These are phyloP conservation scores for Drosophila quinaria DNA, from an alignment of 2,888 invertebrate genomes.

Conservation along the genomic window DNA sequence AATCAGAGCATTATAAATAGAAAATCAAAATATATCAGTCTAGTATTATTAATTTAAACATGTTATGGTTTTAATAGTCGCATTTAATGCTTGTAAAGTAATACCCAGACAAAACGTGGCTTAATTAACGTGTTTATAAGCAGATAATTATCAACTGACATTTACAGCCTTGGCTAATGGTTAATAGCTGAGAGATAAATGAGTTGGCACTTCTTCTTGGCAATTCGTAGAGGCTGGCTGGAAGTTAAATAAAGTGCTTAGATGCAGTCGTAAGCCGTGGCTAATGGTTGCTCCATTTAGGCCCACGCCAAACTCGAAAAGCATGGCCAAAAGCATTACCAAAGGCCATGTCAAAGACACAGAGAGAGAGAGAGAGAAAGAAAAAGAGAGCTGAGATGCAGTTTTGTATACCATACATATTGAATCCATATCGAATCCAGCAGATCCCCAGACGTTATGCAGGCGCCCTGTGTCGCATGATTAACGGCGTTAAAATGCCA, in stretches of 20 bases:
- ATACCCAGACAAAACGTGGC: neutral
- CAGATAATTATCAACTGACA: constrained; percentile 19
- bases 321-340: constrained; percentile 32
- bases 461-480: constrained; percentile 83
- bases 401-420: neutral
- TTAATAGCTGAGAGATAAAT: constrained; percentile 25
- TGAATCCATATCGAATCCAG: constrained; percentile 43
- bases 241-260: constrained; percentile 72
- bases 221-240: neutral
- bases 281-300: constrained; percentile 71
- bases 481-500: constrained; percentile 85
- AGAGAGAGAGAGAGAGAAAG: neutral
- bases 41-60: too few relatives aligned
- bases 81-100: neutral
- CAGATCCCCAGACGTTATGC: constrained; percentile 56
- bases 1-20: too few relatives aligned
- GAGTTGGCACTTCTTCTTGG: constrained; percentile 25
- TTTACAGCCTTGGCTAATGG: constrained; percentile 3
- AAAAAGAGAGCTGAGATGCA: neutral
- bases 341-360: constrained; percentile 17
- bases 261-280: constrained; percentile 59
- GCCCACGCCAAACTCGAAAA: constrained; percentile 58
- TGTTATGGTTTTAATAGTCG: neutral
- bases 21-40: too few relatives aligned
- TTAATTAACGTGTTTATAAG: constrained; percentile 16